Percentiles rank a stretch among this genome's conserved stretches.
phyloP scores from a whole-genome alignment of 2,888 invertebrate species.

The Lasioglossum villosulum region DNA sequence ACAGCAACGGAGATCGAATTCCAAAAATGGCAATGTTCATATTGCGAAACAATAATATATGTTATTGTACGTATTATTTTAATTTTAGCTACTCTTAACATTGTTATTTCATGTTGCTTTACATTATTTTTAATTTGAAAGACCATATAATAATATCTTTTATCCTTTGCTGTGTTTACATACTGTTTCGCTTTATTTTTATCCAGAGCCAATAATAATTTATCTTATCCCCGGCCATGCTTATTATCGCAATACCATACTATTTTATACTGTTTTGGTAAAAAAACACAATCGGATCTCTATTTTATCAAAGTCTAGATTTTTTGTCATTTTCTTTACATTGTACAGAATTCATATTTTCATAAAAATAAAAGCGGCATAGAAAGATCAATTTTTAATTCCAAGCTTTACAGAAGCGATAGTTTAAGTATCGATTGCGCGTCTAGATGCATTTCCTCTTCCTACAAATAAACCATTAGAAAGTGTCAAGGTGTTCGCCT shows the following conservation, averaged over 20 bases:
- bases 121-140: neutral
- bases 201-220: neutral
- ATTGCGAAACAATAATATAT: too few species aligned
- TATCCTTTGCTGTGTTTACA: neutral
- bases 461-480: neutral
- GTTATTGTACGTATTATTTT: neutral
- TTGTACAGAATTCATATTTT: neutral
- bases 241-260: neutral
- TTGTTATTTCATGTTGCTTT: neutral
- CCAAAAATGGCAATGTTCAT: too few species aligned
- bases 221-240: neutral
- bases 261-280: neutral
- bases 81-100: neutral
- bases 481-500: neutral
- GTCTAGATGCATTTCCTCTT: neutral
- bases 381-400: neutral
- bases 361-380: neutral
- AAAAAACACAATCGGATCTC: neutral
- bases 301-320: neutral
- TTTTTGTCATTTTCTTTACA: neutral
- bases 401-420: neutral
- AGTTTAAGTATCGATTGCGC: neutral
- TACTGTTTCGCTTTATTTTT: neutral
- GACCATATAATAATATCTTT: neutral
- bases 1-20: too few species aligned